Percentiles rank a stretch among this genome's conserved stretches.
These are phyloP conservation scores for Phyllotreta striolata DNA, from an alignment of 2,888 invertebrate species.

Conservation along the genomic window DNA sequence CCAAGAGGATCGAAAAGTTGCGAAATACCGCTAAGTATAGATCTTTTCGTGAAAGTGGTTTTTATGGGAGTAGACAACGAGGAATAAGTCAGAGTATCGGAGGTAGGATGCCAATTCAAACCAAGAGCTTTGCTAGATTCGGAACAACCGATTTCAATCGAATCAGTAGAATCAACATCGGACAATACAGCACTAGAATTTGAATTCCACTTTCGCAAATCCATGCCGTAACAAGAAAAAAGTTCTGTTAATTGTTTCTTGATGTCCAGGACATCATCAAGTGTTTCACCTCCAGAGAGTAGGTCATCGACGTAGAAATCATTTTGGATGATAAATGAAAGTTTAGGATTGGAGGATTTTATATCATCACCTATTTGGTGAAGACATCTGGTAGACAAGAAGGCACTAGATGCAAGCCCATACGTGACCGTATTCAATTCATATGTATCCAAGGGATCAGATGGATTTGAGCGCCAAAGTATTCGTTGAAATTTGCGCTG, in stretches of 20 bases:
- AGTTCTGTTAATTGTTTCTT: not conserved
- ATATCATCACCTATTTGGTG: too few relatives aligned
- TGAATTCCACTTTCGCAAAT: not conserved
- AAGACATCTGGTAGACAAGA: constrained; percentile 18
- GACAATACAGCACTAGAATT: not conserved
- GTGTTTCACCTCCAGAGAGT: not conserved
- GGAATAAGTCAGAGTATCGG: constrained; percentile 1
- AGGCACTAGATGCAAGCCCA: constrained; percentile 34
- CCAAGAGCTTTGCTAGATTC: not conserved
- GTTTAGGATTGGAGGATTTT: not conserved
- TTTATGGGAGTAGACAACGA: not conserved
- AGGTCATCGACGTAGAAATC: constrained; percentile 10
- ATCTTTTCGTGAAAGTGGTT: not conserved
- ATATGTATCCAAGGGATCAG: too few relatives aligned
- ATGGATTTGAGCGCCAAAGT: too few relatives aligned
- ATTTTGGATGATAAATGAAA: not conserved
- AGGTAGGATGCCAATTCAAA: not conserved
- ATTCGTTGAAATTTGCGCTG: constrained; percentile 24
- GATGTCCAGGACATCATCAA: not conserved
- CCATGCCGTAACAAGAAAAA: not conserved
- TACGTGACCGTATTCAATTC: too few relatives aligned
- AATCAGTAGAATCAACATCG: not conserved
- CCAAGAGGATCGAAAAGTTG: not conserved
- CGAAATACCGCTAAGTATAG: not conserved
- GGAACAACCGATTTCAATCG: not conserved